Evolutionary conservation across 2,888 invertebrate genomes (phyloP).

Genomic region (Ferrisia virgata): DNA sequence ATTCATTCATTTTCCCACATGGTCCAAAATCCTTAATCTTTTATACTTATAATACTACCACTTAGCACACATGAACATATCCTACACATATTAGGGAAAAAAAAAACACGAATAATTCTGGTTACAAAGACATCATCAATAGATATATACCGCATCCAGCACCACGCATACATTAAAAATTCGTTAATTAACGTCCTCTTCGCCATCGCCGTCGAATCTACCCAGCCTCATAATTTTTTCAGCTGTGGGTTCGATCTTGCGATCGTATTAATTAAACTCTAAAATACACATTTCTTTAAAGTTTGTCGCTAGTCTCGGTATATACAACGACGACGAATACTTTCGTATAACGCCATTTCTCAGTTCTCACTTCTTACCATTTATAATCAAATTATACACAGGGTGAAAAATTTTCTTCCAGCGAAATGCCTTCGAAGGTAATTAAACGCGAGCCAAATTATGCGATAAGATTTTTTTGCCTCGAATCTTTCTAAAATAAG

Average conservation of each 20-base stretch:
- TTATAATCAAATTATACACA: neutral
- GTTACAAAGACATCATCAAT: neutral
- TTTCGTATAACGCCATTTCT: neutral
- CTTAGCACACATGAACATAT: neutral
- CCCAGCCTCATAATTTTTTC: neutral
- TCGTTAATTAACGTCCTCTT: neutral
- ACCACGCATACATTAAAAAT: neutral
- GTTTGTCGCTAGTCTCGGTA: neutral
- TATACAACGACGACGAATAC: neutral
- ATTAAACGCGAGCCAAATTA: neutral
- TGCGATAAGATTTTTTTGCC: constrained; percentile 5
- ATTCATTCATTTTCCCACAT: neutral
- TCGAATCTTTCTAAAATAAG: neutral
- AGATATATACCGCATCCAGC: neutral
- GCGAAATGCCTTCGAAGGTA: neutral
- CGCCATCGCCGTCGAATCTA: neutral
- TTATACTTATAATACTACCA: no score
- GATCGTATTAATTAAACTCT: neutral
- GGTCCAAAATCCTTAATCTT: neutral
- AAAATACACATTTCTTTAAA: neutral
- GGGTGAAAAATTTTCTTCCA: neutral
- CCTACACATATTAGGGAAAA: neutral
- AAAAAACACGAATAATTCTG: no score
- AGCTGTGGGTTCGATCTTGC: neutral
- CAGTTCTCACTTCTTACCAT: neutral